A percentile compares a stretch with the other conserved stretches of the same genome.
phyloP scores from a whole-genome alignment of 2,797 vertebrate species.

The Octomys mimax region DNA sequence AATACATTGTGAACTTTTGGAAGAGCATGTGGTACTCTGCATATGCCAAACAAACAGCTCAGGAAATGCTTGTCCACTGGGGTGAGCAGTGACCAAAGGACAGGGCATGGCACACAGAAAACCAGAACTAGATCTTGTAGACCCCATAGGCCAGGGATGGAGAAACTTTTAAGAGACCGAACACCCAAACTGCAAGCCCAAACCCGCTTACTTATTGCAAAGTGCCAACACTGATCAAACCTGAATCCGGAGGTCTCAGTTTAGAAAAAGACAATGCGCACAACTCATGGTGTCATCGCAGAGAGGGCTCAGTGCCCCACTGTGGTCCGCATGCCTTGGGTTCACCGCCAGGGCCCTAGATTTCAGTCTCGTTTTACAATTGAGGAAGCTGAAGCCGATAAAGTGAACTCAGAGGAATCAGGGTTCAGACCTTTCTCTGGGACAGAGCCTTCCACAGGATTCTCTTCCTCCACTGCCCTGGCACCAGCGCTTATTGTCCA shows the following conservation, averaged over 20 bases:
- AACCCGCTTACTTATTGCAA: neutral
- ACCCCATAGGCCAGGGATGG: neutral
- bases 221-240: neutral
- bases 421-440: neutral
- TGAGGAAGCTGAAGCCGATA: neutral
- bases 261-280: neutral
- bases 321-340: neutral
- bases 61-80: neutral
- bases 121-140: constrained; percentile 9
- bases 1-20: neutral
- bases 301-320: neutral
- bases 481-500: neutral
- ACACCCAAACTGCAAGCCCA: neutral
- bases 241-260: neutral
- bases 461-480: neutral
- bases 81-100: neutral
- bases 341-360: neutral
- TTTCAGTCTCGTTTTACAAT: neutral
- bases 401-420: neutral
- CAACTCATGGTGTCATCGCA: neutral
- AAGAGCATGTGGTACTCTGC: neutral
- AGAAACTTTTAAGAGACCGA: neutral
- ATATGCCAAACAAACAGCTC: neutral
- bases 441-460: neutral
- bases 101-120: neutral